Base-by-base conservation (phyloP, 2,888 invertebrate species). In the Sicus ferrugineus region DNA sequence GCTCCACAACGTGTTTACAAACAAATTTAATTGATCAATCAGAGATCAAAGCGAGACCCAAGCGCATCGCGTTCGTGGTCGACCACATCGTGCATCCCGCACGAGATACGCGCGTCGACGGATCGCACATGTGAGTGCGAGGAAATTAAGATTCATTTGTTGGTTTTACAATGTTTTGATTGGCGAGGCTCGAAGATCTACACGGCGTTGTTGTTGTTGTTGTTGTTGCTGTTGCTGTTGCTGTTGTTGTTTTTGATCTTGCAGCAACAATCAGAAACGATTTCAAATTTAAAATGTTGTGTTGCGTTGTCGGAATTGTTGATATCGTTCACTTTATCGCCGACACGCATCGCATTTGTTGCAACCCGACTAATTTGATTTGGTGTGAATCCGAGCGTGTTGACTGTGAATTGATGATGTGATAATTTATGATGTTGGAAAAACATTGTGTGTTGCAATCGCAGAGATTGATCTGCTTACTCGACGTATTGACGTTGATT, bases 1-100 rank as follows among this genome's bases (percentile, higher is more conserved):
- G 73, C 69, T 74, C 73, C 46, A 67, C 72, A 70, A 72, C 73
- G 72, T 82, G 83, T 81, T 81, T 82, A 81, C 82, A 81, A 81
- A 82, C 80, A 79, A 82, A 80, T 81, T 82, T 82, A 81, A 81
- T 82, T 81, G 81, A 81, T 81, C 81, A 81, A 81, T 82, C 81
- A 82, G 78, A 79, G 80, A 66, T 69, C 68, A 76, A 80, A 81
- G 67, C 63, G 67, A 75, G 73, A 73, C 73, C 74, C 73, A 74
- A 75, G 73, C 64, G 61, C 4, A 59, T 48, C 21, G 38, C 34
- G 59, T 59, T 21, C 14, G 61, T 23, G 42, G 42, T 61, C 26
- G 16, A 42, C 61, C 38, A 26, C 61, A 42, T 42, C 23, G 42
- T 46, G 38, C 26, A 26, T n/a, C 26, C 28, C 26, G 61, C 26